Percentiles rank a stretch among this genome's conserved stretches.
phyloP scores from a whole-genome alignment of 2,113 vertebrate species.

The Plecotus auritus region DNA sequence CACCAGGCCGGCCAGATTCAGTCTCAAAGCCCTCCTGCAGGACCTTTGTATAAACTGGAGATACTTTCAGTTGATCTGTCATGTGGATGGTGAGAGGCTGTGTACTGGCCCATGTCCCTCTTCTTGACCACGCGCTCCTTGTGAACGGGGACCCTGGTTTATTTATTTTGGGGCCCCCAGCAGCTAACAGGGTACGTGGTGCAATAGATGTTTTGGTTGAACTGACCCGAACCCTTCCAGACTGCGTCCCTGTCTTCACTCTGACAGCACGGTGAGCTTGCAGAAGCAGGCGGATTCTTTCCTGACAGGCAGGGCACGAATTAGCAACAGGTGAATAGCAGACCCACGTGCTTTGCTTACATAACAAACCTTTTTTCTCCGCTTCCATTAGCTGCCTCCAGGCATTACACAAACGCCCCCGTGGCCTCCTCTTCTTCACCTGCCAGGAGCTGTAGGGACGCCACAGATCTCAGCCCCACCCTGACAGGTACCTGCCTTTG shows the following conservation, averaged over 20 bases:
- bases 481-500: neutral
- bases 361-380: neutral
- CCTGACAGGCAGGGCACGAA: neutral
- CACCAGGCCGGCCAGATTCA: neutral
- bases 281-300: neutral
- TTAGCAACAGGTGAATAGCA: constrained; percentile 45
- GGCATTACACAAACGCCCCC: neutral
- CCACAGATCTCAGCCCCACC: neutral
- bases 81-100: fast-evolving
- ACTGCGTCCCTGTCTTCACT: neutral
- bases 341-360: neutral
- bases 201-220: neutral
- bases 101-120: neutral
- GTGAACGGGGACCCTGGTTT: neutral
- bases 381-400: neutral
- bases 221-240: neutral
- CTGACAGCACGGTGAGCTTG: neutral
- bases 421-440: neutral
- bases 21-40: neutral
- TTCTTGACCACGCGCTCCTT: neutral
- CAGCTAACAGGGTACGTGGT: neutral
- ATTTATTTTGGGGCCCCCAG: neutral
- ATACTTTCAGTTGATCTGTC: neutral
- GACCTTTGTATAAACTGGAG: neutral
- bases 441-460: neutral